Evolutionary conservation across 2,797 vertebrate genomes (phyloP), one percentile per base, ranked within the genome.

Genomic region (Sebastes taczanowskii): DNA sequence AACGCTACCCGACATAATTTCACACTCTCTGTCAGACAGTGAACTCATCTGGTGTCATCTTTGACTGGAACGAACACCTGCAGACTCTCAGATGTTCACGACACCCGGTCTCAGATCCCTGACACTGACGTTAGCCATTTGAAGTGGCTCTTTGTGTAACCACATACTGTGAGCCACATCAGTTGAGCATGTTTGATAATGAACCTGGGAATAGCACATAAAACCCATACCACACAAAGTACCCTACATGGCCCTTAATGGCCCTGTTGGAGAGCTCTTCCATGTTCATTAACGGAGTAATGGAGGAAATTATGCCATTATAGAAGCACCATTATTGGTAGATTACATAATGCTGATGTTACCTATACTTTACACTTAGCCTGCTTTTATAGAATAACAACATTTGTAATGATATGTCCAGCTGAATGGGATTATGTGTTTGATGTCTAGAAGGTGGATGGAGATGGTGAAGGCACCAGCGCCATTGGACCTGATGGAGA

Each of bases 401-500:
- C 29, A 38, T 29, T 18, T 46, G n/a, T 4, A 63, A 23, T 46
- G 4, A 35, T 2, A 8, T 55, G 38, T 52, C 25, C 6, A 14
- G 1, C 35, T 76, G 18, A 82, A 27, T 63, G 10, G 4, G 2
- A 67, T 76, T 62, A 2, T 88, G 42, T 88, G 56, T 81, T 56
- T 88, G 25, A 80, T 83, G 16, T 94, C 7, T 87, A 98, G 98
- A 99, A 97, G 93, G 94, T 96, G 67, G 97, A 99, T 86, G 97
- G 97, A 91, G 97, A 96, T 60, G 95, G 94, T 1, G 98, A 99
- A 92, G 97, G 96, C 71, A 95, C 97, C 86, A 96, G 95, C 49
- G 95, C 96, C 60, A 96, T 97, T 79, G 98, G 98, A 86, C 98
- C 98, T 7, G 98, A 99, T 90, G 98, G 98, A 95, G 98, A 99